Conservation (phyloP, 1,140 invertebrate genomes). For the Zaprionus tsacasi region DNA sequence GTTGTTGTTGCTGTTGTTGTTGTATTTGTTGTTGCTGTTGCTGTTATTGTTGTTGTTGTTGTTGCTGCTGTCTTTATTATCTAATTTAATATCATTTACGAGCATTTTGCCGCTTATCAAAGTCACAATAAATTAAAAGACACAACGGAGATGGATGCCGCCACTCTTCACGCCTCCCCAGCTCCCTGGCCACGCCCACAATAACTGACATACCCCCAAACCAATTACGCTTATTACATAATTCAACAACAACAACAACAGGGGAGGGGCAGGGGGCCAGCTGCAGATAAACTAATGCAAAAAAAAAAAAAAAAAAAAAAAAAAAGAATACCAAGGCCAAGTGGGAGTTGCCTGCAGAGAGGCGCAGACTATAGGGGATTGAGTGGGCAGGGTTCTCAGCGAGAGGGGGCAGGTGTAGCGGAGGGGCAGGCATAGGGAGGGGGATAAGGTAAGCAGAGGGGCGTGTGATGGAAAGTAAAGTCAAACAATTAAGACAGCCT, state of each 20-base stretch:
- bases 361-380: too few relatives aligned
- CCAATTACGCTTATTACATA: constrained; percentile 81
- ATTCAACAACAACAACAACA: constrained; percentile 53
- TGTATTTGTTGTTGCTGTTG: constrained; percentile 11
- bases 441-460: neutral
- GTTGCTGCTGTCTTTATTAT: constrained; percentile 41
- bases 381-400: neutral
- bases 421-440: neutral
- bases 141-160: constrained; percentile 41
- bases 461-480: constrained; percentile 34
- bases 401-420: neutral
- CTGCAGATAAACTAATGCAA: constrained; percentile 53
- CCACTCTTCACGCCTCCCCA: too few relatives aligned
- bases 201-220: constrained; percentile 23
- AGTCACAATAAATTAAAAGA: constrained; percentile 76
- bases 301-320: constrained; percentile 23
- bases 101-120: constrained; percentile 72
- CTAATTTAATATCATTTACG: constrained; percentile 75
- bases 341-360: neutral
- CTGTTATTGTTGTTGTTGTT: constrained; percentile 7
- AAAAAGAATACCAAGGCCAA: constrained; percentile 19
- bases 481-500: constrained; percentile 71
- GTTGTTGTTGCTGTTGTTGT: neutral
- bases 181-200: neutral
- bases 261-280: constrained; percentile 15